Conservation (phyloP, 2,888 invertebrate species). For the Timema cristinae region DNA sequence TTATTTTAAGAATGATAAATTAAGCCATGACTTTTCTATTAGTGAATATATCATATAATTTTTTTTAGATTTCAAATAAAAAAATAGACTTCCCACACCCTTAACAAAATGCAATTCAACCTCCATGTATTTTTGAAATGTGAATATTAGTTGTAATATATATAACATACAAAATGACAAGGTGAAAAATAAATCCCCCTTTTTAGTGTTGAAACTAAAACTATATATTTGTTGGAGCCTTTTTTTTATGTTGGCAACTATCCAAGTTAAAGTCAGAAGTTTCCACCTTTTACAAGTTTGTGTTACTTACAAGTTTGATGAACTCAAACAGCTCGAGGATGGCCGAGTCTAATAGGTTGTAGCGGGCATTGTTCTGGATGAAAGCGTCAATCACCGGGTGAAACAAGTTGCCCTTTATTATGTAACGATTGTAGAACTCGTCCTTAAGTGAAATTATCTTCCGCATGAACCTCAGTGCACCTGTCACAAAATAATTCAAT, state of each 20-base stretch:
- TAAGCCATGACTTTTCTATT: too few species aligned
- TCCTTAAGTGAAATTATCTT: slow-evolving; percentile 97
- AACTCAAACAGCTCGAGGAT: slow-evolving; percentile 99
- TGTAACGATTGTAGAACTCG: slow-evolving; percentile 96
- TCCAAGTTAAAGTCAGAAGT: not conserved
- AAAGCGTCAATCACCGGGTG: slow-evolving; percentile 96
- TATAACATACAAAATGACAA: slow-evolving; percentile 9
- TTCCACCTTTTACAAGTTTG: not conserved
- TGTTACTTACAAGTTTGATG: slow-evolving; percentile 69
- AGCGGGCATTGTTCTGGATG: slow-evolving; percentile 92
- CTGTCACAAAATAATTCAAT: slow-evolving; percentile 35
- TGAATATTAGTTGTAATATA: not conserved
- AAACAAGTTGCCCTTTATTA: slow-evolving; percentile 90
- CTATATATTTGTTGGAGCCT: not conserved
- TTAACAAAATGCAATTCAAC: too few species aligned
- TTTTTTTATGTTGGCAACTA: not conserved
- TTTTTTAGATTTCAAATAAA: too few species aligned
- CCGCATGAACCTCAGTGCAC: slow-evolving; percentile 94
- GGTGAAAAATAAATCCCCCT: not conserved
- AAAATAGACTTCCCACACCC: too few species aligned
- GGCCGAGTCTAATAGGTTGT: slow-evolving; percentile 98
- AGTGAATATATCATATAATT: too few species aligned
- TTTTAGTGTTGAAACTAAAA: slow-evolving; percentile 7
- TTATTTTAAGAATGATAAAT: too few species aligned
- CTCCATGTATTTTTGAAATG: not conserved